phyloP scores from a whole-genome alignment of 2,113 vertebrate species.

The Scopus umbretta region DNA sequence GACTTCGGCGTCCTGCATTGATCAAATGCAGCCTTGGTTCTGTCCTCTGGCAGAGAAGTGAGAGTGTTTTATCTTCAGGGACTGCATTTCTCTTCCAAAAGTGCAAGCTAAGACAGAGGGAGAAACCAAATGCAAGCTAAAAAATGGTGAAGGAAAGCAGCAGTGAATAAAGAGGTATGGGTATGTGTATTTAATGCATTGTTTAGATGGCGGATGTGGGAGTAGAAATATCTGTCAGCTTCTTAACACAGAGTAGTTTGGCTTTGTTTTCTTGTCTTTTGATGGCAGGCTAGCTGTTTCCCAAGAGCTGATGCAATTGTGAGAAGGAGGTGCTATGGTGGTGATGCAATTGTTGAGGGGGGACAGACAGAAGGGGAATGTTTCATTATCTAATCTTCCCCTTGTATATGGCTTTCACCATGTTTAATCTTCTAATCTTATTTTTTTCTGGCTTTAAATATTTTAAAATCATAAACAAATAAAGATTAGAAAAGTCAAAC shows the following conservation, averaged over 20 bases:
- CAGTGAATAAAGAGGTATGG: background rate
- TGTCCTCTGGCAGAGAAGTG: background rate
- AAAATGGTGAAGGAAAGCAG: background rate
- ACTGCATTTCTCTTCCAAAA: background rate
- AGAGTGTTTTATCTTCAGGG: background rate
- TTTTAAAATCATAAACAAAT: slow-evolving; percentile 69
- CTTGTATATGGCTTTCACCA: slow-evolving; percentile 27
- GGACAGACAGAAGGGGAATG: background rate
- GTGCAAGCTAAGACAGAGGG: background rate
- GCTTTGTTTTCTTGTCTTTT: background rate
- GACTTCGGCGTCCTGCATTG: background rate
- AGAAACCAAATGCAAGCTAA: background rate
- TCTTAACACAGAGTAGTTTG: background rate
- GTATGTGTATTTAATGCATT: background rate
- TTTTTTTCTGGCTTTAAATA: slow-evolving; percentile 59
- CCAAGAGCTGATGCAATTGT: background rate
- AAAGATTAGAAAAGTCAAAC: slow-evolving; percentile 66
- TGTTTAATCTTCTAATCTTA: slow-evolving; percentile 62
- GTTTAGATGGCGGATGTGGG: background rate
- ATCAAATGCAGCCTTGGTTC: background rate
- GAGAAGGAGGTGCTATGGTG: background rate
- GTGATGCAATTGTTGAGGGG: background rate
- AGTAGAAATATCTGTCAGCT: background rate
- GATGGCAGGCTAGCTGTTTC: background rate
- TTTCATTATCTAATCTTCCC: slow-evolving; percentile 16